These are phyloP conservation scores for Tupaia tana DNA, from an alignment of 2,113 vertebrate species.

Conservation along the genomic window DNA sequence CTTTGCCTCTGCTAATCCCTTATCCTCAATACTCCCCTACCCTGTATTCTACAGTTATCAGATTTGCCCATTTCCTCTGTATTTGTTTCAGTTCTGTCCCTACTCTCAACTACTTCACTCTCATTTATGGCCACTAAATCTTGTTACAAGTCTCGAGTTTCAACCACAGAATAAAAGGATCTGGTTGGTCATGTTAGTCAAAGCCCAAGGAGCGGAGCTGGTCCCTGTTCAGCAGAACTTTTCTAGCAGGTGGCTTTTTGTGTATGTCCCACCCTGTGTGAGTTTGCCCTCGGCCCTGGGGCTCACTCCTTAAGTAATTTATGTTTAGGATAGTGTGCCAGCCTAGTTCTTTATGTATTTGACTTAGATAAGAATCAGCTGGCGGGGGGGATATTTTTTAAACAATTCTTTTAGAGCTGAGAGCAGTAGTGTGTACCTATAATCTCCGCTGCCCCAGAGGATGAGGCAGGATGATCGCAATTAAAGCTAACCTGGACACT, in stretches of 20 bases:
- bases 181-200: not conserved
- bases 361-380: not conserved
- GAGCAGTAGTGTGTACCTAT: too few relatives aligned
- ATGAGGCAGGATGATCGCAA: too few relatives aligned
- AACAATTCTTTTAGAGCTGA: too few relatives aligned
- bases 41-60: not conserved
- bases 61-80: not conserved
- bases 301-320: not conserved
- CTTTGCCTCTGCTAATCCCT: not conserved
- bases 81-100: not conserved
- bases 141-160: not conserved
- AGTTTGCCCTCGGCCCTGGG: not conserved
- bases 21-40: not conserved
- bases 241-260: not conserved
- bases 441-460: too few relatives aligned
- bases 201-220: not conserved
- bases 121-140: not conserved
- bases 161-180: constrained; percentile 6
- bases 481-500: too few relatives aligned
- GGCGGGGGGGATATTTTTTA: not conserved
- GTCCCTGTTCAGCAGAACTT: not conserved
- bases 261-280: not conserved
- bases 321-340: not conserved
- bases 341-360: not conserved
- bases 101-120: not conserved